These are phyloP conservation scores for Sarcophilus harrisii DNA, from an alignment of 2,797 vertebrate genomes.

Conservation along the genomic window DNA sequence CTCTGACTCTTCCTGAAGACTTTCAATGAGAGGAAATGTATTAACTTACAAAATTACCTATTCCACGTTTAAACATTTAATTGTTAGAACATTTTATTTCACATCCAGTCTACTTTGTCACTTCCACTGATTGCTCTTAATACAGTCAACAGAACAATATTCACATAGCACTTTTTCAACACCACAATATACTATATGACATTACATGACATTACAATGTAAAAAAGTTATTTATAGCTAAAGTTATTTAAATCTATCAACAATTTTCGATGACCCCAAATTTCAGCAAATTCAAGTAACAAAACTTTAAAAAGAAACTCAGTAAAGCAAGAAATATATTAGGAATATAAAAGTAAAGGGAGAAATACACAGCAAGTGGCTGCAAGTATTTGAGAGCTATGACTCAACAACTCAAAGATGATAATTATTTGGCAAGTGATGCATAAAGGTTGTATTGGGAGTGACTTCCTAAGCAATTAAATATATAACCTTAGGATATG, in stretches of 20 bases:
- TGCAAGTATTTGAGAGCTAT: neutral
- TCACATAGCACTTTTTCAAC: neutral
- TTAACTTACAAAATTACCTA: neutral
- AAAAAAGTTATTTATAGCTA: neutral
- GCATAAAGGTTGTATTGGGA: neutral
- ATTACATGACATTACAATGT: neutral
- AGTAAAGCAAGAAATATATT: neutral
- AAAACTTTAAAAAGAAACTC: neutral
- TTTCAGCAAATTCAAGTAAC: neutral
- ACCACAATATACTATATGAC: neutral
- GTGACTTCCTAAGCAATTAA: neutral
- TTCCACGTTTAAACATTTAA: neutral
- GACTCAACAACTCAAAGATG: neutral
- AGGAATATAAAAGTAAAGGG: neutral
- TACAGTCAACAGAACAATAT: neutral
- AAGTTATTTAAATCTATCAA: neutral
- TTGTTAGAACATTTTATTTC: neutral
- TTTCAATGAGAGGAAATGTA: neutral
- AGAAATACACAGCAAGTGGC: neutral
- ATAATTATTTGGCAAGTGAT: neutral
- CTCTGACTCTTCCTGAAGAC: neutral
- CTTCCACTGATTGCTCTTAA: neutral
- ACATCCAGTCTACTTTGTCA: neutral
- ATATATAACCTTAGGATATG: neutral
- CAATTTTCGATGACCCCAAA: neutral